Conservation (phyloP, 2,888 invertebrate species). For the Conus canariensis region DNA sequence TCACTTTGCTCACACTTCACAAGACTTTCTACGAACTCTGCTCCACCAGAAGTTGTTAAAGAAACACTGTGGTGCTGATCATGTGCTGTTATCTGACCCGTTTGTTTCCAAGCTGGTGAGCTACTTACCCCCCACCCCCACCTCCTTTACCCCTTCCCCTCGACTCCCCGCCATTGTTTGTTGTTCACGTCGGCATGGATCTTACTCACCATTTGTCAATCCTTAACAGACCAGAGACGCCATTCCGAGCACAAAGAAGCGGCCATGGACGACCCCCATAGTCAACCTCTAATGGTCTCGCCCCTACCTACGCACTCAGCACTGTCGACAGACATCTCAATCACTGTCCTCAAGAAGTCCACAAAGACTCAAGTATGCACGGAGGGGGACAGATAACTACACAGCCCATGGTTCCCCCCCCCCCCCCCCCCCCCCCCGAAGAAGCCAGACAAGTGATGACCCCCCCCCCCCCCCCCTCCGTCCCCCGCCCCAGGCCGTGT, state of each 20-base stretch:
- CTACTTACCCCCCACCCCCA: no score
- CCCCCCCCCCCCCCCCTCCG: neutral
- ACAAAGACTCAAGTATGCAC: neutral
- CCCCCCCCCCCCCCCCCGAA: neutral
- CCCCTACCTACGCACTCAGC: neutral
- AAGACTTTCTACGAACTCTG: no score
- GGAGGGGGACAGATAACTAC: neutral
- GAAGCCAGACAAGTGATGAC: constrained; percentile 7
- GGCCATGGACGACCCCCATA: neutral
- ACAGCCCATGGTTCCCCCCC: neutral
- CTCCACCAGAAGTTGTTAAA: no score
- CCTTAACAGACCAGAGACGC: neutral
- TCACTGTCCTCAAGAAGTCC: constrained; percentile 8
- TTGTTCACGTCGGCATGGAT: neutral
- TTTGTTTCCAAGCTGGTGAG: no score
- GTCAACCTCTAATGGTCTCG: neutral
- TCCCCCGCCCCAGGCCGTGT: neutral
- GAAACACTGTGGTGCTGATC: no score
- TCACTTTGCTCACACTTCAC: no score
- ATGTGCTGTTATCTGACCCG: no score
- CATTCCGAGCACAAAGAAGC: neutral
- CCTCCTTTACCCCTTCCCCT: no score
- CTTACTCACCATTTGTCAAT: neutral
- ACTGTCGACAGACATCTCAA: constrained; percentile 28
- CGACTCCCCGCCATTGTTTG: neutral